Conservation (phyloP, 1,140 invertebrate genomes). For the Drosophila yakuba region DNA sequence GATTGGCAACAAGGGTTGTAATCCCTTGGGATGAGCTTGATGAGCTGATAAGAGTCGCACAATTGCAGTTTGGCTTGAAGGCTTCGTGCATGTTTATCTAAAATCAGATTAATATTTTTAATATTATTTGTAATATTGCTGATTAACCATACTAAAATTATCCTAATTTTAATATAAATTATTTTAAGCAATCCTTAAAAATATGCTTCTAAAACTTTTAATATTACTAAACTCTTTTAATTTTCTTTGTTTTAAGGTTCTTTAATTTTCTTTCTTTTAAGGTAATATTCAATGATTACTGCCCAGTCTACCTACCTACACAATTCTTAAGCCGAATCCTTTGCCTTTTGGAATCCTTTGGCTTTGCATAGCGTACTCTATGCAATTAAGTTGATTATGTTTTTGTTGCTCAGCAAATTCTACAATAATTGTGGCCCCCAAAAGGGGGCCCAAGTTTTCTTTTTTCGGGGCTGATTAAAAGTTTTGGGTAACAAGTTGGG, state of each 20-base stretch:
- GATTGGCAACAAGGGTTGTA: conserved; percentile 21
- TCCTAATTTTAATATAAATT: too few species aligned
- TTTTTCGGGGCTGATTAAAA: conserved; percentile 70
- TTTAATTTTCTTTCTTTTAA: neutral
- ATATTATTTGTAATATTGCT: neutral
- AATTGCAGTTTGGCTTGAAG: neutral
- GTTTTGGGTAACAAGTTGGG: conserved; percentile 68
- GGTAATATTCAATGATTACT: neutral
- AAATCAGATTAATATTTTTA: neutral
- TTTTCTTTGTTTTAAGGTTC: too few species aligned
- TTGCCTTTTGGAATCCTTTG: neutral
- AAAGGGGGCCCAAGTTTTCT: conserved; percentile 28
- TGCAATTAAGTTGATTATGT: conserved; percentile 82
- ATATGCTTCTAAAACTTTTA: too few species aligned
- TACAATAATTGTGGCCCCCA: conserved; percentile 59
- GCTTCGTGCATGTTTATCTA: neutral
- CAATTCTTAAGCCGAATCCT: neutral
- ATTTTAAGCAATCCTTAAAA: too few species aligned
- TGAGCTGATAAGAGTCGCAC: conserved; percentile 29
- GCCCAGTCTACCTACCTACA: neutral
- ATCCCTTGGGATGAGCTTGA: conserved; percentile 11
- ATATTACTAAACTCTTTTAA: too few species aligned
- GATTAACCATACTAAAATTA: too few species aligned
- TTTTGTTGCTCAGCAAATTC: conserved; percentile 68
- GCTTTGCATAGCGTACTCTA: conserved; percentile 51